Evolutionary conservation across 2,797 vertebrate species (phyloP), one percentile per base, ranked within the genome.

Genomic region (Nyctalus aviator): DNA sequence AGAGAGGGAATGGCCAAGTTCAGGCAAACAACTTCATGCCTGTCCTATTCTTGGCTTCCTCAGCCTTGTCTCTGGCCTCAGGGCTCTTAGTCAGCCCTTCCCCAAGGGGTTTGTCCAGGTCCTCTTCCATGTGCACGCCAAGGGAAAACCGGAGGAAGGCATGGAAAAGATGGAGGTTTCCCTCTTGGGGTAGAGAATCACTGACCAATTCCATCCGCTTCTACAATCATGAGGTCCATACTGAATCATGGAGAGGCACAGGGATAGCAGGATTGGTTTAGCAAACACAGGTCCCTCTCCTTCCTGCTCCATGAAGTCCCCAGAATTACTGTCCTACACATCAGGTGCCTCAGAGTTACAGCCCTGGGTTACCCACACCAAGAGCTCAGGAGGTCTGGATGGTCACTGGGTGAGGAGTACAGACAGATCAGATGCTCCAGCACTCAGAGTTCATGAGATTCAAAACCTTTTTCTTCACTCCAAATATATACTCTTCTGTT

Each of bases 401-500:
- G 68, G 91, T 76, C 73, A 81, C 75, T 44, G 82, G 48, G 41
- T 32, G 75, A 89, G 84, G 91, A 85, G 95, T 92, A 97, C 87
- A 96, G 96, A 92, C 88, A 97, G 92, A 91, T 90, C 76, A 92
- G 96, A 96, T 95, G 96, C 0, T 3, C 82, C 91, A 83, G 94
- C 92, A 10, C 1, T 25, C 62, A 1, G 21, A 84, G 93, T 89
- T 91, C 91, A 89, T n/a, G 57, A 81, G 96, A 94, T 90, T 95
- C 95, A 95, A 71, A 96, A 92, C 94, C 75, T 44, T 84, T 81
- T 77, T 93, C 95, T 97, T 96, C 86, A 97, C 96, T 97, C 95
- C 96, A 97, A 97, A 97, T 84, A 95, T 95, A 97, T 89, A 98
- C 97, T 97, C 96, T 97, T 90, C 81, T 98, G 97, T 98, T 97